phyloP scores from a whole-genome alignment of 64 coral and sea anemone genomes.

The Pachyseris speciosa region DNA sequence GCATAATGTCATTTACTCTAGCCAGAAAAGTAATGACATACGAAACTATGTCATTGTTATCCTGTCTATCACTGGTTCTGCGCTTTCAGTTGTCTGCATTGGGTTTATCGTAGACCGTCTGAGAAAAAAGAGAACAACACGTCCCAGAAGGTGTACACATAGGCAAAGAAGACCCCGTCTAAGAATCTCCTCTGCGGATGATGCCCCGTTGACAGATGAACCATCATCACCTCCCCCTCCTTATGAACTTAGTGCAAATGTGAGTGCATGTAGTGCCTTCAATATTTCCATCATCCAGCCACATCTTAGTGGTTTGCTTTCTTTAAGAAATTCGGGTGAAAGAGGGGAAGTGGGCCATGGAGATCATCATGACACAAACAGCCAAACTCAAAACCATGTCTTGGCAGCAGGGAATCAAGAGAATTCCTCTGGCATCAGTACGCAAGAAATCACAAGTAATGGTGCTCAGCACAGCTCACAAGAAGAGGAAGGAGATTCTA shows the following conservation, averaged over 20 bases:
- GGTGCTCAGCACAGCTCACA: neutral
- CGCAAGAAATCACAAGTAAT: neutral
- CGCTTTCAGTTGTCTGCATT: slow-evolving; percentile 73
- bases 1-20: neutral
- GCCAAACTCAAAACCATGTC: neutral
- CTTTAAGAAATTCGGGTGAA: neutral
- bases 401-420: neutral
- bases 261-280: neutral
- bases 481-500: neutral
- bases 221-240: slow-evolving; percentile 77
- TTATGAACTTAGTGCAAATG: neutral
- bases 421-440: neutral
- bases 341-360: neutral
- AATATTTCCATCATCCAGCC: slow-evolving; percentile 8
- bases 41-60: slow-evolving; percentile 90
- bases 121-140: slow-evolving; percentile 59
- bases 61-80: slow-evolving; percentile 84
- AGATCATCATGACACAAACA: neutral
- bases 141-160: slow-evolving; percentile 45
- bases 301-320: neutral
- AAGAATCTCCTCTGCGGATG: slow-evolving; percentile 49
- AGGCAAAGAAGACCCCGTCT: slow-evolving; percentile 42
- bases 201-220: slow-evolving; percentile 56
- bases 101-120: slow-evolving; percentile 84
- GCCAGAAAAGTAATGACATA: slow-evolving; percentile 43